These are phyloP conservation scores for Porites lobata DNA, from an alignment of 92 coral and sea anemone species.

Conservation along the genomic window DNA sequence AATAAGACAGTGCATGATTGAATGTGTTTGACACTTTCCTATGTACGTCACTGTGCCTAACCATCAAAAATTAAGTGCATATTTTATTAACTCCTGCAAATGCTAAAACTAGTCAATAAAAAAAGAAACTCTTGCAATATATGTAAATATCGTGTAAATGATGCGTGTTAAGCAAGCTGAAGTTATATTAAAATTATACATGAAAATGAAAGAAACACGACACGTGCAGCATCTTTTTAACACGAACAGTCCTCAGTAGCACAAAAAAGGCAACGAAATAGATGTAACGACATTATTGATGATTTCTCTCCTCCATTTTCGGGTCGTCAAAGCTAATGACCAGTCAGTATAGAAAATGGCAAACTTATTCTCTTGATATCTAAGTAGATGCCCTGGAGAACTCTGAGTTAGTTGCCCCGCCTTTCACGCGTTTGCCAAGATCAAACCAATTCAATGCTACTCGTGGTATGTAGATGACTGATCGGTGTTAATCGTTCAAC, in stretches of 20 bases:
- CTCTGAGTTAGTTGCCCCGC: conserved; percentile 17
- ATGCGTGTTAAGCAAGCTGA: too few relatives aligned
- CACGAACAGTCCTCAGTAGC: too few relatives aligned
- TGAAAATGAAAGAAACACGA: too few relatives aligned
- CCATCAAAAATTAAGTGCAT: too few relatives aligned
- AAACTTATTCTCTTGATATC: neutral
- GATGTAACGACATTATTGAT: neutral
- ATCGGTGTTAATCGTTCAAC: conserved; percentile 37
- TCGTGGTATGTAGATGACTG: conserved; percentile 11
- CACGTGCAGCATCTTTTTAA: neutral
- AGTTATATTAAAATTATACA: too few relatives aligned
- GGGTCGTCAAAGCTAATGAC: neutral
- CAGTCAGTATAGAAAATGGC: neutral
- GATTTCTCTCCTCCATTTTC: neutral
- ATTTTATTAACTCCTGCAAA: too few relatives aligned
- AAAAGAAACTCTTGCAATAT: too few relatives aligned
- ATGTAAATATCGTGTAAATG: too few relatives aligned
- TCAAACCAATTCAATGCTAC: conserved; percentile 11
- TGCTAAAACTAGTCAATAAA: too few relatives aligned
- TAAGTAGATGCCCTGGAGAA: conserved; percentile 21
- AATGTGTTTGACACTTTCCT: too few relatives aligned
- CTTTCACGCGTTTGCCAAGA: neutral
- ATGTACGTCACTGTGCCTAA: too few relatives aligned
- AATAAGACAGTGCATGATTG: too few relatives aligned
- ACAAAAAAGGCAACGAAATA: neutral